Evolutionary conservation across 2,888 invertebrate genomes (phyloP).

Genomic region (Aquatica leii): DNA sequence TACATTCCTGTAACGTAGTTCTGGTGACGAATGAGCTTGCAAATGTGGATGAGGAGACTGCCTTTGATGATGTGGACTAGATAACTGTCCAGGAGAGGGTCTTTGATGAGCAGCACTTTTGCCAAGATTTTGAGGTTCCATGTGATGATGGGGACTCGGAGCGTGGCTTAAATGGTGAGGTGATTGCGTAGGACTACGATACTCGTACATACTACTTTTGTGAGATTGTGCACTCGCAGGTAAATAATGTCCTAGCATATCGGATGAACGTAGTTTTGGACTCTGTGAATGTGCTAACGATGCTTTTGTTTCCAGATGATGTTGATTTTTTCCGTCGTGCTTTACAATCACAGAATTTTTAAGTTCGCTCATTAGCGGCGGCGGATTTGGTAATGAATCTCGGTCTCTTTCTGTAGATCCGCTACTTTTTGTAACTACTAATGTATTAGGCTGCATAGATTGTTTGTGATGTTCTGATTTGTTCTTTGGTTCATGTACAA

Average conservation of each 20-base stretch:
- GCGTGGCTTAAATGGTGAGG: conserved; percentile 59
- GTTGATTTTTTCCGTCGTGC: conserved; percentile 72
- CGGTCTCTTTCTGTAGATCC: conserved; percentile 51
- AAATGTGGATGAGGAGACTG: conserved; percentile 61
- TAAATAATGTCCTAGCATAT: conserved; percentile 67
- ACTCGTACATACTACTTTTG: conserved; percentile 55
- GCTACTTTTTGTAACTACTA: conserved; percentile 58
- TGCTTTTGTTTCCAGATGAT: conserved; percentile 64
- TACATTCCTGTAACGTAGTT: conserved; percentile 54
- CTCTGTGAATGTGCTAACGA: conserved; percentile 67
- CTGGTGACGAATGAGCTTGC: conserved; percentile 57
- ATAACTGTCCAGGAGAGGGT: conserved; percentile 54
- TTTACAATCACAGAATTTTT: conserved; percentile 83
- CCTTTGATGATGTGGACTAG: conserved; percentile 62
- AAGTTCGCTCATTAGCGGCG: conserved; percentile 72
- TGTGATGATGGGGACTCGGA: conserved; percentile 55
- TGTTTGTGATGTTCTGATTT: conserved; percentile 64
- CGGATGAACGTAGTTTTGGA: conserved; percentile 65
- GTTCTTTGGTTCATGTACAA: conserved; percentile 68
- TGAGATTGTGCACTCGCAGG: conserved; percentile 61
- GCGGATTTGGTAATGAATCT: conserved; percentile 68
- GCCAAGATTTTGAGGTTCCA: conserved; percentile 55
- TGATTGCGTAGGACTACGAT: conserved; percentile 60
- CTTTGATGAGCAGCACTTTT: conserved; percentile 51
- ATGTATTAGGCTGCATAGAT: conserved; percentile 49